These are phyloP conservation scores for Dynastes grantii DNA, from an alignment of 2,888 invertebrate species.

Conservation along the genomic window DNA sequence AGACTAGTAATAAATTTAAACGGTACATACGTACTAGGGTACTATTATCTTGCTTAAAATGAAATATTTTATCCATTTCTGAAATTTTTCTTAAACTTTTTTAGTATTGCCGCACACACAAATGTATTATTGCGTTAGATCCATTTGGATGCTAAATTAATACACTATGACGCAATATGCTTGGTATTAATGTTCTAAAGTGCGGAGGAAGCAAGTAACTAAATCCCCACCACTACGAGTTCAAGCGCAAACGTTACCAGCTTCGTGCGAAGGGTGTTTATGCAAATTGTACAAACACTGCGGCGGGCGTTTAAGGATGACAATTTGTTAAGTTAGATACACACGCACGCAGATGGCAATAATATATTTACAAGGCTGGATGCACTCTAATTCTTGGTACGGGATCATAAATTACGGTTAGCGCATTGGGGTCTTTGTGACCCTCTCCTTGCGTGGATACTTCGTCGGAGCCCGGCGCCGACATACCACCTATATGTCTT, in stretches of 20 bases:
- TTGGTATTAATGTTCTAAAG: neutral
- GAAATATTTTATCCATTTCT: no score
- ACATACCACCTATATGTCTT: neutral
- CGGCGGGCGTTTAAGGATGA: constrained; percentile 56
- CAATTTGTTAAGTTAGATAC: constrained; percentile 64
- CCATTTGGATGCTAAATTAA: no score
- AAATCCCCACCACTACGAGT: constrained; percentile 35
- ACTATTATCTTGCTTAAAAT: no score
- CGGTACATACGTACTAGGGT: no score
- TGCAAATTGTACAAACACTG: constrained; percentile 52
- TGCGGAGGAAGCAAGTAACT: constrained; percentile 36
- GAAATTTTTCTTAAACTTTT: neutral
- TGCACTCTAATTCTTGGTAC: constrained; percentile 68
- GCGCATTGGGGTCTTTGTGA: constrained; percentile 52
- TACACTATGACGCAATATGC: neutral
- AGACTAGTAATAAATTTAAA: no score
- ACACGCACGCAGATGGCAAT: constrained; percentile 57
- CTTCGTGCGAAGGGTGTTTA: constrained; percentile 38
- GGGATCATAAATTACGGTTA: constrained; percentile 65
- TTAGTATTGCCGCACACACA: neutral
- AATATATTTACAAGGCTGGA: constrained; percentile 68
- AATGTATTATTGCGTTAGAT: no score
- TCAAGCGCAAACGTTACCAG: constrained; percentile 3
- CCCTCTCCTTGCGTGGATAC: constrained; percentile 37
- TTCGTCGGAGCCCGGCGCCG: neutral